Conservation (phyloP, 2,797 vertebrate genomes). For the Tokudaia tokunoshimensis region DNA sequence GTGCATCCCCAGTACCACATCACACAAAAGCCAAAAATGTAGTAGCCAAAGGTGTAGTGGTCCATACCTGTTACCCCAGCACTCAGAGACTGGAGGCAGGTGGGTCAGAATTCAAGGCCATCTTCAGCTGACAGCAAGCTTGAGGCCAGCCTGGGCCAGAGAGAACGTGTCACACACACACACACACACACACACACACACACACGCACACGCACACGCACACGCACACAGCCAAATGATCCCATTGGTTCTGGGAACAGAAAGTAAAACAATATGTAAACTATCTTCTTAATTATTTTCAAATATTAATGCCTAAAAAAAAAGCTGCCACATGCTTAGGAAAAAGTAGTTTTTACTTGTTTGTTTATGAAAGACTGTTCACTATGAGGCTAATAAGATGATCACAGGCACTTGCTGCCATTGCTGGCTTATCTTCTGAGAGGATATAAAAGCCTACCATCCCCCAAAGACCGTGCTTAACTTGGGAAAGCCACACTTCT, state of each 20-base stretch:
- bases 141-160: not conserved
- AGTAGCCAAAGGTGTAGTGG: not conserved
- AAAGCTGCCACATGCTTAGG: not conserved
- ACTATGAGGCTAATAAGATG: not conserved
- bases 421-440: not conserved
- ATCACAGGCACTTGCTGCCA: not conserved
- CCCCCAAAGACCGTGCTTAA: constrained; percentile 24
- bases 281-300: constrained; percentile 38
- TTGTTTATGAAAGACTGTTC: not conserved
- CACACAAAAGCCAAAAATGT: not conserved
- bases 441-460: not conserved
- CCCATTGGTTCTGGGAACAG: not conserved
- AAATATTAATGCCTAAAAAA: constrained; percentile 51
- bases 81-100: not conserved
- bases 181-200: not conserved
- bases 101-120: not conserved
- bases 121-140: not conserved
- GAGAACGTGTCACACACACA: not conserved
- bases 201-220: not conserved
- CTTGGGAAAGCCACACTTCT: constrained; percentile 12
- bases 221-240: not conserved
- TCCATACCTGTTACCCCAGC: not conserved
- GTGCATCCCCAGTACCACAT: not conserved
- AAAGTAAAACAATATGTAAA: constrained; percentile 50
- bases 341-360: constrained; percentile 11